Percentiles rank a stretch among this genome's conserved stretches.
Conservation (phyloP, 2,113 vertebrate genomes). For the Oxyura jamaicensis region DNA sequence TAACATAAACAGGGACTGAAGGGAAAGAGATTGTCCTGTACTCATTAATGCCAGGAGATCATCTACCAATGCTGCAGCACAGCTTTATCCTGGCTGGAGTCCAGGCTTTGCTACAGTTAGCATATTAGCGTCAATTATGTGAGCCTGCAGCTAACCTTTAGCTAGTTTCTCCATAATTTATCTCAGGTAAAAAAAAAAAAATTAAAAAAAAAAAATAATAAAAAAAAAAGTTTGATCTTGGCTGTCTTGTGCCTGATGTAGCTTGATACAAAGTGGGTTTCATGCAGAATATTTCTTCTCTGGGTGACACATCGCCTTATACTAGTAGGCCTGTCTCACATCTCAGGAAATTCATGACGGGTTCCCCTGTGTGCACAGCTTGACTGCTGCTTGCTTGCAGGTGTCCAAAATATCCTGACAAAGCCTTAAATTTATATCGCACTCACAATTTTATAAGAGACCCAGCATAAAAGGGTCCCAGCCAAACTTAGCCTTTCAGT, state of each 20-base stretch:
- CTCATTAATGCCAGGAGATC: not conserved
- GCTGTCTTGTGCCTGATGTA: not conserved
- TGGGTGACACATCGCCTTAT: not conserved
- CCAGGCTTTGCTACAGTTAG: constrained; percentile 24
- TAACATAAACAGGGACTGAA: not conserved
- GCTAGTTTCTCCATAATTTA: not conserved
- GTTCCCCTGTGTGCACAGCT: not conserved
- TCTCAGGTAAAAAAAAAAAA: not conserved
- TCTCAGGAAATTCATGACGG: not conserved
- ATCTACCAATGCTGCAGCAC: not conserved
- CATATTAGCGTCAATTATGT: constrained; percentile 18
- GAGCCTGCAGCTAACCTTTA: constrained; percentile 2
- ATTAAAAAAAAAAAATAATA: not conserved
- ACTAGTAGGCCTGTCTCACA: not conserved
- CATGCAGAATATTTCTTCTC: not conserved
- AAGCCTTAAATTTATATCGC: not conserved
- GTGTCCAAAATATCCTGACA: not conserved
- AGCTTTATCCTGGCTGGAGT: constrained; percentile 1
- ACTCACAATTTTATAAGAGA: not conserved
- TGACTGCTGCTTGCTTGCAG: not conserved
- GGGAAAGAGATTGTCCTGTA: not conserved
- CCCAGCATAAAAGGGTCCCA: not conserved
- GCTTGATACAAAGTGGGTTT: not conserved
- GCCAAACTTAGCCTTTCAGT: not conserved
- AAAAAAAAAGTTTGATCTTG: not conserved